Percentiles rank a stretch among this genome's conserved stretches.
These are phyloP conservation scores for Drosophila pruinosa DNA, from an alignment of 1,140 invertebrate genomes.

Conservation along the genomic window DNA sequence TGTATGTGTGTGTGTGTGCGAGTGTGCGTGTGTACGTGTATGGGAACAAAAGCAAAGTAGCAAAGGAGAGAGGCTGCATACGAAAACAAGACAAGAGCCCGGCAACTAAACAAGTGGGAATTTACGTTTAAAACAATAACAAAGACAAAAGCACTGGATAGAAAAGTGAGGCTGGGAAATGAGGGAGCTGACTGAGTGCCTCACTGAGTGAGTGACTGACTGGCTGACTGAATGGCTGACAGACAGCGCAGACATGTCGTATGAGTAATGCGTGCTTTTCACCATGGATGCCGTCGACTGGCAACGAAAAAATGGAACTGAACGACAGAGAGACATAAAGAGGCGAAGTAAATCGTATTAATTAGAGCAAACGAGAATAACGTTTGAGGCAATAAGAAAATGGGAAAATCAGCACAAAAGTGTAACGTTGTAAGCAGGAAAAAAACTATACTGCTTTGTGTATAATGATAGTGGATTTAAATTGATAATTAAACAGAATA, in stretches of 20 bases:
- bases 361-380: conserved; percentile 68
- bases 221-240: conserved; percentile 22
- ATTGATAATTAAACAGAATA: too few species aligned
- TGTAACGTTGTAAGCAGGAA: neutral
- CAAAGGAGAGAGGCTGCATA: conserved; percentile 42
- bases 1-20: neutral
- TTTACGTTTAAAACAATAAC: conserved; percentile 77
- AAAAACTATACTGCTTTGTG: too few species aligned
- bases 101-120: conserved; percentile 78
- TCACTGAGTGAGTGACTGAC: conserved; percentile 38
- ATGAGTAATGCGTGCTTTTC: conserved; percentile 56
- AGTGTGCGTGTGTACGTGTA: conserved; percentile 43
- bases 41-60: conserved; percentile 41
- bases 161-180: conserved; percentile 28
- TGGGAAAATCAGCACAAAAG: conserved; percentile 56
- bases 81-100: conserved; percentile 46
- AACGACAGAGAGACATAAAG: conserved; percentile 3
- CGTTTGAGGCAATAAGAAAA: conserved; percentile 62
- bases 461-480: too few species aligned
- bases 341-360: conserved; percentile 51
- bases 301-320: conserved; percentile 17
- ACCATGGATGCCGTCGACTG: neutral
- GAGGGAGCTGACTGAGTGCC: conserved; percentile 33
- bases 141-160: conserved; percentile 42
- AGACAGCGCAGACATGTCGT: conserved; percentile 41